Base-by-base conservation (phyloP, 2,888 invertebrate genomes). In the Lepidocyrtoides sp. region DNA sequence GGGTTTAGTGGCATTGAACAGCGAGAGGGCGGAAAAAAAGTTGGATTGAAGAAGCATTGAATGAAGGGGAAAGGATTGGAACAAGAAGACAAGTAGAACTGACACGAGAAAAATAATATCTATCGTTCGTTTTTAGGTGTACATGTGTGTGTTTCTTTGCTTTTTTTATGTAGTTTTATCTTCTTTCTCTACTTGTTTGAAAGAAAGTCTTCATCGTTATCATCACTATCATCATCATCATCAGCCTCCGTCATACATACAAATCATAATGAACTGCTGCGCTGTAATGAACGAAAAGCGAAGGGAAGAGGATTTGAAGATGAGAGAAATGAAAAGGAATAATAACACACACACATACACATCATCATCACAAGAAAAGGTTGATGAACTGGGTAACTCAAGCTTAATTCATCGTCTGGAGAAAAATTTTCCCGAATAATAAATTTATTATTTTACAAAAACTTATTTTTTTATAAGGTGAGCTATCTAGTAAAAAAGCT, bases 191-290 rank as follows among this genome's bases (percentile, higher is more conserved):
- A 51, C 41, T 44, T 86, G 60, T 75, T 77, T 86, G 85, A 75
- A 44, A 51, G 72, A 69, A 85, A 60, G 77, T 86, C 77, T 86
- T 86, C n/a, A n/a, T n/a, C n/a, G n/a, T n/a, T n/a, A n/a, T n/a
- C n/a, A n/a, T n/a, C n/a, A n/a, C n/a, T n/a, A n/a, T n/a, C 60
- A 60, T 63, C 60, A 26, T 26, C 57, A 66, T 54, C 82, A 44
- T 75, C 75, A 48, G 44, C 48, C 1, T 12, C n/a, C 5, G 14
- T 12, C 23, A 77, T 14, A 48, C 69, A 44, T 86, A 77, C 86
- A 86, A 26, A 86, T 86, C 17, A 72, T 89, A 89, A 89, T 89
- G 82, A 89, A 89, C 82, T 82, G n/a, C n/a, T n/a, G n/a, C n/a
- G 69, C 81, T 81, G 82, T 89, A 89, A 89, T 89, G 88, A 89